Conservation (phyloP, 2,797 vertebrate species). For the Aplochiton taeniatus region DNA sequence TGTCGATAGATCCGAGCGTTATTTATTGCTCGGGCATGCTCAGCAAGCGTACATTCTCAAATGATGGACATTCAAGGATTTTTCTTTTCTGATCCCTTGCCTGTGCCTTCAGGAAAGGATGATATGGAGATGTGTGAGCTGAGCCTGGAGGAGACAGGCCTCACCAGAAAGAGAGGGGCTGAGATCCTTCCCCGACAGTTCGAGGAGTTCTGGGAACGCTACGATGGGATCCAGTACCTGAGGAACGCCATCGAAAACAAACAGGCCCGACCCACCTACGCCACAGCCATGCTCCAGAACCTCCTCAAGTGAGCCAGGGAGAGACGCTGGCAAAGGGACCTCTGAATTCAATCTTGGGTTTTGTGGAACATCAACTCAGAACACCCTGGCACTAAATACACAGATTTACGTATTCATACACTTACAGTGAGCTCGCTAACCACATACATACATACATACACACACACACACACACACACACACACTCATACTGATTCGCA, state of each 20-base stretch:
- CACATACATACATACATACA: slow-evolving; percentile 7
- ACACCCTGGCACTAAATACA: too few relatives aligned
- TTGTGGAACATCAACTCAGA: too few relatives aligned
- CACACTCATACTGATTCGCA: not conserved
- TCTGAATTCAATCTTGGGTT: not conserved
- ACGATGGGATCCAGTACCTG: slow-evolving; percentile 95
- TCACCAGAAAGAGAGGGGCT: slow-evolving; percentile 94
- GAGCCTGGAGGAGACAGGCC: slow-evolving; percentile 95
- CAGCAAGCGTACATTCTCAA: too few relatives aligned
- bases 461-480: slow-evolving; percentile 10
- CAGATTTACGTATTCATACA: too few relatives aligned
- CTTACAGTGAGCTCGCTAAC: not conserved
- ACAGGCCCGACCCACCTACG: slow-evolving; percentile 94
- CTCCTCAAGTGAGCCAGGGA: slow-evolving; percentile 81
- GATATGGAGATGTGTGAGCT: slow-evolving; percentile 99
- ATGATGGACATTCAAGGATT: too few relatives aligned
- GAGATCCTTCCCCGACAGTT: slow-evolving; percentile 96
- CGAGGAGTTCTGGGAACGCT: slow-evolving; percentile 98
- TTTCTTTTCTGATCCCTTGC: too few relatives aligned
- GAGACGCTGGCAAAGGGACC: not conserved
- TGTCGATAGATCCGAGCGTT: too few relatives aligned
- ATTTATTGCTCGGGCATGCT: too few relatives aligned
- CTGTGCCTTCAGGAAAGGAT: slow-evolving; percentile 85
- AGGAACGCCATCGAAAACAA: slow-evolving; percentile 93
- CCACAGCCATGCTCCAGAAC: slow-evolving; percentile 96